Conservation (phyloP, 2,888 invertebrate species). For the Drosophila mercatorum region DNA sequence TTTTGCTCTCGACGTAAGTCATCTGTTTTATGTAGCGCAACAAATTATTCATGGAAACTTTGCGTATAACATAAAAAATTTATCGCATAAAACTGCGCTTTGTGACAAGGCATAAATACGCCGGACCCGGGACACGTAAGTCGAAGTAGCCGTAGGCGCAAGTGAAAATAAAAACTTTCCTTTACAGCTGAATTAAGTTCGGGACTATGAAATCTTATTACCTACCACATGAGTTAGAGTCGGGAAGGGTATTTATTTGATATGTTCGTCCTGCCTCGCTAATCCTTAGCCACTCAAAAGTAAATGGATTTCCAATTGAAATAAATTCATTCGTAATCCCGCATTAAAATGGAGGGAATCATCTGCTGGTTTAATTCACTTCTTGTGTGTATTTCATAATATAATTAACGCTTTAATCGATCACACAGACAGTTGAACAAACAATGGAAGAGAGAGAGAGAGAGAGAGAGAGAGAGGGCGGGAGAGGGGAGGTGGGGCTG, state of each 20-base stretch:
- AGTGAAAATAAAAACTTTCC: constrained; percentile 35
- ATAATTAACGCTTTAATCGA: constrained; percentile 46
- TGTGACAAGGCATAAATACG: constrained; percentile 34
- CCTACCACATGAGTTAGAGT: background rate
- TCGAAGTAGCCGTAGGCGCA: constrained; percentile 7
- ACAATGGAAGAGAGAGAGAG: background rate
- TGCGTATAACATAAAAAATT: constrained; percentile 51
- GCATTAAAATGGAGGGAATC: constrained; percentile 16
- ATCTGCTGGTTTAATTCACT: constrained; percentile 31
- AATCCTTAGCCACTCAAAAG: background rate
- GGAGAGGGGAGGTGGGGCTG: background rate
- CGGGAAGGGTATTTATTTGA: background rate
- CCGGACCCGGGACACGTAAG: constrained; percentile 10
- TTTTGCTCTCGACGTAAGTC: constrained; percentile 18
- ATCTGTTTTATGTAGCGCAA: constrained; percentile 56
- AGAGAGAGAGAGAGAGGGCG: background rate
- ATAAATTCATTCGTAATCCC: background rate
- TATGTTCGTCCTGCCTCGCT: background rate
- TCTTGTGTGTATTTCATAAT: constrained; percentile 45
- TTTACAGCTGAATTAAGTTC: constrained; percentile 6
- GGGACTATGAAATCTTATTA: constrained; percentile 20
- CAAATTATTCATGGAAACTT: constrained; percentile 57
- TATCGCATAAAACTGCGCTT: constrained; percentile 40
- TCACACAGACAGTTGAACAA: constrained; percentile 18
- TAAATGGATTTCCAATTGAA: background rate